phyloP scores from a whole-genome alignment of 2,113 vertebrate species.

The Papio anubis region DNA sequence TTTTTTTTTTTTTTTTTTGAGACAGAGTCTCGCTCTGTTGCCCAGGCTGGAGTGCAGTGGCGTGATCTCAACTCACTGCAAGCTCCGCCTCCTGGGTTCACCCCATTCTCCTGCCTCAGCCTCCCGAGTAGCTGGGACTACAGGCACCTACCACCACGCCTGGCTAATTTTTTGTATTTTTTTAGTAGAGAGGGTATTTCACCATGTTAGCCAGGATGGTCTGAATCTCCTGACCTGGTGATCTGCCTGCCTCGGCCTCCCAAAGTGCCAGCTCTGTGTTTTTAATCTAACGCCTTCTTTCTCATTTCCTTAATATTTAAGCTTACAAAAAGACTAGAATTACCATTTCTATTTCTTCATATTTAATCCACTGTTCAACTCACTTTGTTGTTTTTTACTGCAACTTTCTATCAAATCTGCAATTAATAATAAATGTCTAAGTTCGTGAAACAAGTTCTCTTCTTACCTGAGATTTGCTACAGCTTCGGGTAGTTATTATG shows the following conservation, averaged over 20 bases:
- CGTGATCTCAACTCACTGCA: too few relatives aligned
- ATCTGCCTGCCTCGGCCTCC: too few relatives aligned
- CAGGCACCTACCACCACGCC: too few relatives aligned
- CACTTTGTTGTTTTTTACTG: background rate
- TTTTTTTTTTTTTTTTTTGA: too few relatives aligned
- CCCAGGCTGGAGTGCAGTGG: too few relatives aligned
- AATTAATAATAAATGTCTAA: background rate
- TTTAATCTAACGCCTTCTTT: background rate
- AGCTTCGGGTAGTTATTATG: background rate
- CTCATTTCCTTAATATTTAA: background rate
- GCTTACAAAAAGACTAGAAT: background rate
- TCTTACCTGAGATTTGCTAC: background rate
- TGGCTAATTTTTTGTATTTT: too few relatives aligned
- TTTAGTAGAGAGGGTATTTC: too few relatives aligned
- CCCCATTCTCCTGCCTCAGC: background rate
- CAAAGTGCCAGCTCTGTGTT: background rate
- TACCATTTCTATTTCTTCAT: background rate
- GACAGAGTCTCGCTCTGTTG: too few relatives aligned
- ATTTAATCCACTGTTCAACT: background rate
- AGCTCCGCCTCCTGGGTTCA: too few relatives aligned
- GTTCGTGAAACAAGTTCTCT: background rate
- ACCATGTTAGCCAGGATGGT: too few relatives aligned
- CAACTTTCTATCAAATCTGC: background rate
- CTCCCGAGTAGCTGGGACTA: too few relatives aligned
- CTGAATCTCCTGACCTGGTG: too few relatives aligned